These are phyloP conservation scores for Gnathonemus echidnorhynchus DNA, from an alignment of 2,113 vertebrate genomes.

Conservation along the genomic window DNA sequence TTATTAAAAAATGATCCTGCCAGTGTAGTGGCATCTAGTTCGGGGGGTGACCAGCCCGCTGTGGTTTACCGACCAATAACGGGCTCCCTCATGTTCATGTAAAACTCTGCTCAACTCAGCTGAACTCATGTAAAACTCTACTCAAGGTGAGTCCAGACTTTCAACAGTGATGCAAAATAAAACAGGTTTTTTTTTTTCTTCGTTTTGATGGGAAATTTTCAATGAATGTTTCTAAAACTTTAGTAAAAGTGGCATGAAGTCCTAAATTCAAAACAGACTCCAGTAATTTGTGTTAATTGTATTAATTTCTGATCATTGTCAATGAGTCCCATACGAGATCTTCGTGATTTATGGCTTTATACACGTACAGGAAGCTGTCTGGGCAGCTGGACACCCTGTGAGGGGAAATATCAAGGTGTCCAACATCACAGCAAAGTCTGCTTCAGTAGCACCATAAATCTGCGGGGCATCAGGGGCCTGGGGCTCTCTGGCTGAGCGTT, in stretches of 20 bases:
- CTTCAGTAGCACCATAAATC: constrained; percentile 36
- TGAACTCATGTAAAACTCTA: neutral
- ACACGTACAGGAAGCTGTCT: neutral
- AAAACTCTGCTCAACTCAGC: neutral
- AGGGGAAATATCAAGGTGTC: constrained; percentile 36
- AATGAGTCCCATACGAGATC: neutral
- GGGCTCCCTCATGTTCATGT: neutral
- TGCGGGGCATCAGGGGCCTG: constrained; percentile 22
- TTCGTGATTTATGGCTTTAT: neutral
- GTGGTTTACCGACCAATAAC: neutral
- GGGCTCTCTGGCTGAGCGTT: constrained; percentile 23
- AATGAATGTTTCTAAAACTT: neutral
- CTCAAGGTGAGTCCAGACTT: neutral
- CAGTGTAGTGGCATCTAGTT: neutral
- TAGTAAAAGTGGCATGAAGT: neutral
- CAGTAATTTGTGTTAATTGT: neutral
- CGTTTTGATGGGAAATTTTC: neutral
- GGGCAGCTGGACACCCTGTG: constrained; percentile 41
- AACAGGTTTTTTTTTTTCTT: neutral
- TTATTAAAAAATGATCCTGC: neutral
- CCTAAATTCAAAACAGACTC: neutral
- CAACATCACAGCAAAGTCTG: constrained; percentile 34
- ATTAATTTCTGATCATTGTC: neutral
- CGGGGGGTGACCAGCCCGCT: neutral
- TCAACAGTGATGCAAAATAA: neutral